Base-by-base conservation (phyloP, 2,888 invertebrate genomes). In the Steinernema hermaphroditum region DNA sequence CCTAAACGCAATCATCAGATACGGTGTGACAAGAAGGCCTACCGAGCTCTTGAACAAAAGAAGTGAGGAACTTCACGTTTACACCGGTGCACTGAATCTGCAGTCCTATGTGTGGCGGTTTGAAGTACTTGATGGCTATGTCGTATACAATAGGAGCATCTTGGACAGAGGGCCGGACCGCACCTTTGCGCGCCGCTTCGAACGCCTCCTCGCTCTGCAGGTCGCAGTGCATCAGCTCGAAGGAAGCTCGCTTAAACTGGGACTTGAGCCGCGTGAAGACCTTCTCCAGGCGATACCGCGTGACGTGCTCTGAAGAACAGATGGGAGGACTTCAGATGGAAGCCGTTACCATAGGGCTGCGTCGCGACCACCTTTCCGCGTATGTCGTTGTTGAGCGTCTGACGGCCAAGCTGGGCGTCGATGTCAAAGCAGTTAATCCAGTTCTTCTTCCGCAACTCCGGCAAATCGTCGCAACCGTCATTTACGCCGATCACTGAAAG, bases 61-160 rank as follows among this genome's bases (percentile, higher is more conserved):
- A 89, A 87, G 91, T 91, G 22, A 97, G 88, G 74, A 79, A 84
- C 29, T 76, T 74, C 78, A 93, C 92, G 81, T 91, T 90, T 88
- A 95, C 96, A 88, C 95, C 94, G 29, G 94, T 91, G 44, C 92
- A 91, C 86, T 94, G 93, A 34, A 96, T 89, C 89, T 96, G 95
- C 85, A 97, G 88, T 16, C 92, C 92, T 86, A 96, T 95, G 79
- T 93, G 89, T 0, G 96, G 96, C 16, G 91, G 90, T 29, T 91
- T 88, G 87, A 93, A 95, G 76, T 92, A 89, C 1, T 93, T 90
- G 87, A 94, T 92, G 87, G 92, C 93, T 34, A 96, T 91, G 32
- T 73, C 72, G 62, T 96, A 96, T 29, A 96, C 85, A 37, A 96
- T 88, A 0, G 94, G 93, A 29, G 91, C 88, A 74, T 91, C 91